Percentiles rank a stretch among this genome's conserved stretches.
Evolutionary conservation across 2,797 vertebrate species (phyloP).

Genomic region (Ibycter americanus): DNA sequence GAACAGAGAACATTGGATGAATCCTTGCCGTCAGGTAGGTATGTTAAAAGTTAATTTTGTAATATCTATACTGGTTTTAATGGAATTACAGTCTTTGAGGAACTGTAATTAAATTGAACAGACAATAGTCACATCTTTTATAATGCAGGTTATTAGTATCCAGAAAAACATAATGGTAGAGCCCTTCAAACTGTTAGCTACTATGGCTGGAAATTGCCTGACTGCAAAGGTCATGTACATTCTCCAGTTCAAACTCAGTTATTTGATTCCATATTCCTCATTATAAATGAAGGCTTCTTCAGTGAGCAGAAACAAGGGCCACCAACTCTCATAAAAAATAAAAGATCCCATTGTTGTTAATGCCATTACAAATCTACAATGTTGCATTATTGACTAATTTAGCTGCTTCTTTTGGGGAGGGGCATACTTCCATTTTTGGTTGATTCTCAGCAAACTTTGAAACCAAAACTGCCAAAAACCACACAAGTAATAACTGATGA

Average conservation of each 20-base stretch:
- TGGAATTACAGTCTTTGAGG: background rate
- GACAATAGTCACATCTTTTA: background rate
- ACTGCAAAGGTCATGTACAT: background rate
- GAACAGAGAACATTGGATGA: background rate
- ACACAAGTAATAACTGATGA: background rate
- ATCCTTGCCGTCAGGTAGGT: background rate
- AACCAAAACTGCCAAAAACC: background rate
- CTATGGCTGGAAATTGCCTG: background rate
- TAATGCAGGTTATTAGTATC: background rate
- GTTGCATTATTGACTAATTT: background rate
- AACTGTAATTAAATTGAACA: background rate
- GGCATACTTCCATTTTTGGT: background rate
- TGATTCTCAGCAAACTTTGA: background rate
- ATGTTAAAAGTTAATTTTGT: background rate
- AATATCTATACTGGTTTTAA: background rate
- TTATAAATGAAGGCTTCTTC: background rate
- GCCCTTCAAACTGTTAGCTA: background rate
- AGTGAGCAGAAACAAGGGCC: background rate
- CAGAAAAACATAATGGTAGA: fast-evolving
- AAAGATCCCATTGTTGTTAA: background rate
- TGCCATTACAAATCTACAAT: background rate
- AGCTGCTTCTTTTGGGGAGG: background rate
- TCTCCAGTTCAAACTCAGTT: background rate
- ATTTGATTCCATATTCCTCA: background rate
- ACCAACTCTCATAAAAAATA: background rate